Evolutionary conservation across 2,888 invertebrate species (phyloP), one percentile per base, ranked within the genome.

Genomic region (Athrips mouffetella): DNA sequence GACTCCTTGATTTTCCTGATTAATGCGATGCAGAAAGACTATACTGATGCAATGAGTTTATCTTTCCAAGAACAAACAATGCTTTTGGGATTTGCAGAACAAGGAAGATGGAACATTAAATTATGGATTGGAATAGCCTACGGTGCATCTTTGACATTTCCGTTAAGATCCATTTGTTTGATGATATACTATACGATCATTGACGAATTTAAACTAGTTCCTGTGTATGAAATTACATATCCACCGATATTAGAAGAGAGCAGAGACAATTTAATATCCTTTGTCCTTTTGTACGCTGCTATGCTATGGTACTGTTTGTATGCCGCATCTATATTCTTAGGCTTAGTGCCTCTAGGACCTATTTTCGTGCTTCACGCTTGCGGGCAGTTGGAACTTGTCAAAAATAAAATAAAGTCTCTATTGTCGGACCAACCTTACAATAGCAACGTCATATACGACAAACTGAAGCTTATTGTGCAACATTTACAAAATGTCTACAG

Each of bases 351-450:
- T 0, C 30, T 81, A n/a, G 70, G 74, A 0, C 72, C 75, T 0
- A 69, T 71, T 33, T 70, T 79, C 18, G 69, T 73, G 54, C 51
- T 80, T 1, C 80, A 81, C 46, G 64, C 63, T 0, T 76, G 76
- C 46, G 78, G 72, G 3, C 78, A 74, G 42, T 40, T 80, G n/a
- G 73, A 75, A 11, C 16, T 80, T 5, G 60, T 70, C 0, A 64
- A 57, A 18, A 59, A 10, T 0, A 60, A 60, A 41, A 51, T 77
- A 6, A 41, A 59, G 18, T 44, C 50, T 1, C 47, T 79, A 2
- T 78, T 71, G 50, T 23, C 33, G 4, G 10, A 31, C 44, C 51
- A 21, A 16, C 2, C 11, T 5, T 48, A 48, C n/a, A 23, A 27
- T 15, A 21, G 13, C 15, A n/a, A 23, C 10, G 25, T 35, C 5